Evolutionary conservation across 1,140 invertebrate species (phyloP).

Genomic region (Centruroides vittatus): DNA sequence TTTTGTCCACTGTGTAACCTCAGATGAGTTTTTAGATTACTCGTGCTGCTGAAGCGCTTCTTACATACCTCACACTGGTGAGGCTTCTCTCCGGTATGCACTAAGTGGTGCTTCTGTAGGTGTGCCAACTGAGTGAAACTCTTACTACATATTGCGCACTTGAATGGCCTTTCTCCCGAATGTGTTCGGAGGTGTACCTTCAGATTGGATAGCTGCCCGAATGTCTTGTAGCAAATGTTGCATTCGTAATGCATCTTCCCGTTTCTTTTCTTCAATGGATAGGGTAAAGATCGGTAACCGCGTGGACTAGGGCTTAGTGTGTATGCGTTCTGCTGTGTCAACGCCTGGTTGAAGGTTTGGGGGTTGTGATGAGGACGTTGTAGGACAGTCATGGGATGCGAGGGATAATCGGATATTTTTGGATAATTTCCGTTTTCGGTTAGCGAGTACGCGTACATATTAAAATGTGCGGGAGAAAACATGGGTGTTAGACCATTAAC

Average conservation of each 20-base stretch:
- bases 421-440: constrained; percentile 5
- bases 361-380: constrained; percentile 9
- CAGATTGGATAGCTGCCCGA: constrained; percentile 93
- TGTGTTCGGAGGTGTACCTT: constrained; percentile 97
- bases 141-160: constrained; percentile 83
- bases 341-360: constrained; percentile 1
- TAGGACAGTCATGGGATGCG: not conserved
- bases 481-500: constrained; percentile 21
- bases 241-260: constrained; percentile 99
- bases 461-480: constrained; percentile 22
- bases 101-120: constrained; percentile 89
- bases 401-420: constrained; percentile 6
- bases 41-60: constrained; percentile 93
- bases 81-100: constrained; percentile 97
- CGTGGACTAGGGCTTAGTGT: constrained; percentile 31
- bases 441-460: constrained; percentile 19
- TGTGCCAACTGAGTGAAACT: constrained; percentile 95
- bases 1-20: constrained; percentile 70
- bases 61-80: constrained; percentile 95
- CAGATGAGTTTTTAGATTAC: constrained; percentile 95
- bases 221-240: constrained; percentile 95
- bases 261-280: constrained; percentile 92
- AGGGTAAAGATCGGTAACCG: constrained; percentile 82
- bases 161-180: constrained; percentile 92
- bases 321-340: not conserved